Conservation (phyloP, 2,888 invertebrate genomes). For the Apodemia duryi region DNA sequence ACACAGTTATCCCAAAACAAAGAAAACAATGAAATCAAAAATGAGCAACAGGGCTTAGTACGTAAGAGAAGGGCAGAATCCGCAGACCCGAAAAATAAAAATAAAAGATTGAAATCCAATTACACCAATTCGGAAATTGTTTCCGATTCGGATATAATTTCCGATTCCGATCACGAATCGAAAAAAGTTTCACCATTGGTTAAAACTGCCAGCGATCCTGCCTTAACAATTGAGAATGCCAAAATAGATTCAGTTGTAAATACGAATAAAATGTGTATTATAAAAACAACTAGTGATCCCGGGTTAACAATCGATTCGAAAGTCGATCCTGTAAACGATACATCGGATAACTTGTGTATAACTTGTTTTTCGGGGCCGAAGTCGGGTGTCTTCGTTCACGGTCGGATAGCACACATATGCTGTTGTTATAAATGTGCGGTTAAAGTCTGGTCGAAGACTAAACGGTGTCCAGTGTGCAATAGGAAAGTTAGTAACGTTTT, state of each 20-base stretch:
- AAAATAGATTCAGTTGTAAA: background rate
- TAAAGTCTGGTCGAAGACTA: constrained; percentile 81
- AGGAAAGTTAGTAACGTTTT: constrained; percentile 83
- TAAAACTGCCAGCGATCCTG: constrained; percentile 67
- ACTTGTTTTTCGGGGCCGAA: constrained; percentile 81
- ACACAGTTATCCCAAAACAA: constrained; percentile 2
- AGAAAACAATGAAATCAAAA: constrained; percentile 5
- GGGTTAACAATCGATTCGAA: constrained; percentile 53
- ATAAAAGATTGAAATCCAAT: constrained; percentile 44
- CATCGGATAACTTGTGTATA: constrained; percentile 68
- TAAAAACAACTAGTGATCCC: constrained; percentile 66
- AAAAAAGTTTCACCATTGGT: constrained; percentile 47
- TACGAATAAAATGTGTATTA: constrained; percentile 27
- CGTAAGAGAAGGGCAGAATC: constrained; percentile 46
- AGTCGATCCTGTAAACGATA: constrained; percentile 29
- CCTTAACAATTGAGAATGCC: constrained; percentile 47
- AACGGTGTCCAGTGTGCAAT: constrained; percentile 84
- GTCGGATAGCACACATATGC: constrained; percentile 82
- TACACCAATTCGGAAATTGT: constrained; percentile 34
- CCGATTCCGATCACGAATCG: constrained; percentile 27
- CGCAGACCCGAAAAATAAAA: constrained; percentile 39
- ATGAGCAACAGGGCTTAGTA: background rate
- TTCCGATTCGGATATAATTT: background rate
- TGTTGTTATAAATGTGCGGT: constrained; percentile 86
- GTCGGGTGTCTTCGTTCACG: constrained; percentile 84